A percentile compares a stretch with the other conserved stretches of the same genome.
These are phyloP conservation scores for Monoplex corrugatus DNA, from an alignment of 2,888 invertebrate genomes.

Conservation along the genomic window DNA sequence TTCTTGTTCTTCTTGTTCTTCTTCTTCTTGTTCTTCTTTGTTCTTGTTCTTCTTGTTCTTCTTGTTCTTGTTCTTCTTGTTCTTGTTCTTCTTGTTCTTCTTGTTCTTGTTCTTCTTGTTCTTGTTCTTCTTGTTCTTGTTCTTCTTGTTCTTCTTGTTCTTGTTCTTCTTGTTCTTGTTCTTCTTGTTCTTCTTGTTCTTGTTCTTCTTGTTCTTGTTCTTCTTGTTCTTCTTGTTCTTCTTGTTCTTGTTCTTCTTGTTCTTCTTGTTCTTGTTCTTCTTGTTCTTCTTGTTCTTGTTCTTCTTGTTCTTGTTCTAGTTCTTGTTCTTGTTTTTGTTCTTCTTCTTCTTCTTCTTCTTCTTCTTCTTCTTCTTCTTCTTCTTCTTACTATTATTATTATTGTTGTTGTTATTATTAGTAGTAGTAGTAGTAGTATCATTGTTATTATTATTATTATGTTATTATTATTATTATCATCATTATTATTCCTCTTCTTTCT, in stretches of 20 bases:
- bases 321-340: background rate
- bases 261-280: background rate
- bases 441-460: background rate
- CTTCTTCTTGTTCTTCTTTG: too few relatives aligned
- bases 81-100: background rate
- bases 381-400: too few relatives aligned
- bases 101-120: background rate
- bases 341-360: background rate
- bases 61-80: too few relatives aligned
- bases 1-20: too few relatives aligned
- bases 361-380: background rate
- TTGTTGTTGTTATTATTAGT: too few relatives aligned
- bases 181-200: too few relatives aligned
- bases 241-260: background rate
- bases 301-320: background rate
- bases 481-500: background rate
- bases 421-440: too few relatives aligned
- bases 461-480: background rate
- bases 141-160: too few relatives aligned
- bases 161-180: too few relatives aligned
- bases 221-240: background rate
- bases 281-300: background rate
- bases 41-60: too few relatives aligned
- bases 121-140: background rate
- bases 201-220: background rate